Evolutionary conservation across 2,113 vertebrate species (phyloP).

Genomic region (Indri indri): DNA sequence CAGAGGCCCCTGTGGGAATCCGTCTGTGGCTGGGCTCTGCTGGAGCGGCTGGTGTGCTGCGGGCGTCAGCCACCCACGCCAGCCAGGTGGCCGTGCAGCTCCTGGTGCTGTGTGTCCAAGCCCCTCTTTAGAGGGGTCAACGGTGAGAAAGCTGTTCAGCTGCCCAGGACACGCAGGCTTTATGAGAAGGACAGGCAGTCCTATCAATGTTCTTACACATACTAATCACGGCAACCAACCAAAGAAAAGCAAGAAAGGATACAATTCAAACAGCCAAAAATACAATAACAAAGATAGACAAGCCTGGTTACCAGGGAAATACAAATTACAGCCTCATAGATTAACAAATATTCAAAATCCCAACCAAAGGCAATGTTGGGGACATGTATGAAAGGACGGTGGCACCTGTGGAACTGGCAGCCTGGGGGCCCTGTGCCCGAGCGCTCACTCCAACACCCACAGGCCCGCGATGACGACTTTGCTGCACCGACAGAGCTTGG

Average conservation of each 20-base stretch:
- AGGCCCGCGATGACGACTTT: neutral
- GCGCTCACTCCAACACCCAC: neutral
- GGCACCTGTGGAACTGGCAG: too few species aligned
- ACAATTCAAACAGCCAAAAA: neutral
- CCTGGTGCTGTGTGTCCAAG: rapidly evolving
- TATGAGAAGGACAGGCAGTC: rapidly evolving
- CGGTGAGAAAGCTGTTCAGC: rapidly evolving
- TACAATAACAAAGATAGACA: neutral
- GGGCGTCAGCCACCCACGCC: rapidly evolving
- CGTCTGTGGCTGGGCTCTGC: neutral
- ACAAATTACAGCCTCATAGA: neutral
- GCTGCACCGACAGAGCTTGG: neutral
- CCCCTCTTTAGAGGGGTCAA: rapidly evolving
- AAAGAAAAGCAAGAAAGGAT: rapidly evolving
- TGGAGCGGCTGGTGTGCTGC: rapidly evolving
- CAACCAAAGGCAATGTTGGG: rapidly evolving
- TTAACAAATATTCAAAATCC: neutral
- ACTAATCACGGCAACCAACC: rapidly evolving
- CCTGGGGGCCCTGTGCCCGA: neutral
- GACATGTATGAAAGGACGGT: neutral
- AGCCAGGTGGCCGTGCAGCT: rapidly evolving
- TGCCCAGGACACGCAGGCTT: rapidly evolving
- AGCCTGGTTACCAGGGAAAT: neutral
- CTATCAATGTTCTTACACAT: rapidly evolving
- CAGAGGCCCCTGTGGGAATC: rapidly evolving